A percentile compares a stretch with the other conserved stretches of the same genome.
Conservation (phyloP, 2,888 invertebrate species). For the Protonemura montana region DNA sequence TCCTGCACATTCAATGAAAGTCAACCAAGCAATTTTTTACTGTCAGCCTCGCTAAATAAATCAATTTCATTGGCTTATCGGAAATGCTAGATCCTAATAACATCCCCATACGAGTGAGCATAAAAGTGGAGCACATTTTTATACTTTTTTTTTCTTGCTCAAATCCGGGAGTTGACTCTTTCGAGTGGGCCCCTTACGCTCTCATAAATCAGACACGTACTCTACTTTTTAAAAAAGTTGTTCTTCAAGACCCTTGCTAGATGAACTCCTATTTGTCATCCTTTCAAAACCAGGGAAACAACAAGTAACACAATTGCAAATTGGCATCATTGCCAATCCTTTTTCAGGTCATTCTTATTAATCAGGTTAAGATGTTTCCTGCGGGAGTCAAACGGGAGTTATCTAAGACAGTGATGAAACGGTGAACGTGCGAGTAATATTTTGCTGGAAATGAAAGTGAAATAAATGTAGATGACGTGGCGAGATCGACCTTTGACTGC, state of each 20-base stretch:
- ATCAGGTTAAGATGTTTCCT: not conserved
- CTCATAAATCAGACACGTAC: not conserved
- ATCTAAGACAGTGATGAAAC: not conserved
- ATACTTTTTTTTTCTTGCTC: not conserved
- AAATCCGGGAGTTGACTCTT: not conserved
- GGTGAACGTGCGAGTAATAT: not conserved
- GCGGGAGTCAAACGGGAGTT: not conserved
- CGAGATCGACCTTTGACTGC: not conserved
- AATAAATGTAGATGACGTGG: constrained; percentile 23
- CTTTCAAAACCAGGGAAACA: not conserved
- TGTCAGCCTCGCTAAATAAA: not conserved
- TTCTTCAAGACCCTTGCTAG: not conserved
- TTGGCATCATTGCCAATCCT: not conserved
- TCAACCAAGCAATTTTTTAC: not conserved
- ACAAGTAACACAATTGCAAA: not conserved
- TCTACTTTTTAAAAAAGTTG: constrained; percentile 12
- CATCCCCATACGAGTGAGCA: not conserved
- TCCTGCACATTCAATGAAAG: not conserved
- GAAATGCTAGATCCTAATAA: not conserved
- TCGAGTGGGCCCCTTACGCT: not conserved
- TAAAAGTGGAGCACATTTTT: not conserved
- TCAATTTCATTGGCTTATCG: constrained; percentile 12
- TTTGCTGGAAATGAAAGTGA: constrained; percentile 22
- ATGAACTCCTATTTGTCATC: not conserved
- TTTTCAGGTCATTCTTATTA: constrained; percentile 7